These are phyloP conservation scores for Onychostruthus taczanowskii DNA, from an alignment of 2,113 vertebrate genomes.

Conservation along the genomic window DNA sequence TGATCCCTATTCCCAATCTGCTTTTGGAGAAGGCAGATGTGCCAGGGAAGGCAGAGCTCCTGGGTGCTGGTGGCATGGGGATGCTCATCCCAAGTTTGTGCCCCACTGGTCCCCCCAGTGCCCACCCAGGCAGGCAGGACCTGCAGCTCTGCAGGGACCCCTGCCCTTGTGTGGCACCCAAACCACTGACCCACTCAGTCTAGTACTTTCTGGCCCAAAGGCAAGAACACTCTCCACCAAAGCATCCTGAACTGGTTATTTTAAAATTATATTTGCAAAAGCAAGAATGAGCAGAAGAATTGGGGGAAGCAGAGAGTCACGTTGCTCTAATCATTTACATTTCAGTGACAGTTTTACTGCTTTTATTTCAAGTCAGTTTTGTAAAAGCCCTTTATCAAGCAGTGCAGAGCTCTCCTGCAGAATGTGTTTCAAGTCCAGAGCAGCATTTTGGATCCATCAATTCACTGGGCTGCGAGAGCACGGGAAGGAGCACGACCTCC, in stretches of 20 bases:
- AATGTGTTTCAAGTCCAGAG: background rate
- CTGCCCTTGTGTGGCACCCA: background rate
- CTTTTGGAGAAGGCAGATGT: background rate
- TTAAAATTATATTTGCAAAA: background rate
- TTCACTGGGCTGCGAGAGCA: fast-evolving
- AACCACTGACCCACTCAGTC: background rate
- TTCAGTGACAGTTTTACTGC: constrained; percentile 30
- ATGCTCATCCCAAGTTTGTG: background rate
- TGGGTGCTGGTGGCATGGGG: background rate
- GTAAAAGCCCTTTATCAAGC: background rate
- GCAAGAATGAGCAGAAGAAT: background rate
- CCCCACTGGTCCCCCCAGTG: no score
- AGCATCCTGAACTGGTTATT: background rate
- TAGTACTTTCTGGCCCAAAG: background rate
- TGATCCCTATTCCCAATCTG: background rate
- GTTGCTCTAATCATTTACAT: background rate
- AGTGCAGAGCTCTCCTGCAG: background rate
- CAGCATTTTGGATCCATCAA: background rate
- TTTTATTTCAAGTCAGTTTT: constrained; percentile 26
- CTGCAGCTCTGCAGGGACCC: background rate
- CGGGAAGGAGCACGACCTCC: background rate
- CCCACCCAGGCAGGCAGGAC: background rate
- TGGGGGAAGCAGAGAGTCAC: background rate
- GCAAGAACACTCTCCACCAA: background rate
- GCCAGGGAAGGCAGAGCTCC: background rate